These are phyloP conservation scores for Enteromius mattozi DNA, from an alignment of 2,797 vertebrate species.

Conservation along the genomic window DNA sequence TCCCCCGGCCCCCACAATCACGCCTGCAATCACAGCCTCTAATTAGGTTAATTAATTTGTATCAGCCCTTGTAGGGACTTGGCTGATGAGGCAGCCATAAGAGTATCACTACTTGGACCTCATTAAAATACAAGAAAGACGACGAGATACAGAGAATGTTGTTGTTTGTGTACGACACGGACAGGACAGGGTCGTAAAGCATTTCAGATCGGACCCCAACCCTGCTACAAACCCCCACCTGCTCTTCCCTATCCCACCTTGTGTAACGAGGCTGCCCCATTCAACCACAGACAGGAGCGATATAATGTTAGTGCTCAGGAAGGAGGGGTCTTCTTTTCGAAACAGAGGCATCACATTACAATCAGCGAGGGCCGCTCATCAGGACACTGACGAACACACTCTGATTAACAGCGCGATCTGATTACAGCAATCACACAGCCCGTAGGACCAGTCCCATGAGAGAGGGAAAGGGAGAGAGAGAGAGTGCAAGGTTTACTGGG, in stretches of 20 bases:
- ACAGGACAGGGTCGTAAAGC: conserved; percentile 72
- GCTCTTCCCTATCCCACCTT: conserved; percentile 49
- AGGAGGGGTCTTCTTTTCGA: conserved; percentile 49
- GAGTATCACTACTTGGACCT: conserved; percentile 84
- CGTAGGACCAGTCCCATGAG: conserved; percentile 52
- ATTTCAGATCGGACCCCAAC: conserved; percentile 59
- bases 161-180: conserved; percentile 63
- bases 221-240: conserved; percentile 57
- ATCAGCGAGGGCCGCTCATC: conserved; percentile 78
- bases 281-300: conserved; percentile 59
- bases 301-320: conserved; percentile 20
- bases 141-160: conserved; percentile 10
- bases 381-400: conserved; percentile 83
- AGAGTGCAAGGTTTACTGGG: conserved; percentile 8
- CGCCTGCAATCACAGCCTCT: conserved; percentile 99
- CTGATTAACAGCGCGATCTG: conserved; percentile 84
- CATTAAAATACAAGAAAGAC: conserved; percentile 55
- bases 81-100: conserved; percentile 98
- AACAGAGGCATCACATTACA: conserved; percentile 79
- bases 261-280: conserved; percentile 64
- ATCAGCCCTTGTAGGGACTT: conserved; percentile 99
- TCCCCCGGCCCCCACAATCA: conserved; percentile 86
- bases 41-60: conserved; percentile 99
- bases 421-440: conserved; percentile 83
- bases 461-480: conserved; percentile 13